Conservation (phyloP, 2,888 invertebrate genomes). For the Hypomecis punctinalis region DNA sequence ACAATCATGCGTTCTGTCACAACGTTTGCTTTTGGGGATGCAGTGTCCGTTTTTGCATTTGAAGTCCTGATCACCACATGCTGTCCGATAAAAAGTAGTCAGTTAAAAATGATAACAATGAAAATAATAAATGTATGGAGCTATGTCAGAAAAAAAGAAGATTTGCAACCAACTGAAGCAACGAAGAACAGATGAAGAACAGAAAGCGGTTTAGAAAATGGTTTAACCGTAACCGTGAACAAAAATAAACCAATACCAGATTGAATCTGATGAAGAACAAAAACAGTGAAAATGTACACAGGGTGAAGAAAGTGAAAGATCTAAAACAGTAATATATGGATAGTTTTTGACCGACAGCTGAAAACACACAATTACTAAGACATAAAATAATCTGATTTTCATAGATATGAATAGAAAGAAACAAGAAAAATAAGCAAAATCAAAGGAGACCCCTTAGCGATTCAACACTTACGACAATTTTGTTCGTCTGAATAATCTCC, state of each 20-base stretch:
- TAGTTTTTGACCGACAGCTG: not conserved
- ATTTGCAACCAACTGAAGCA: constrained; percentile 14
- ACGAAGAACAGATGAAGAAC: constrained; percentile 21
- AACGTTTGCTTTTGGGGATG: constrained; percentile 82
- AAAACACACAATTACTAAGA: constrained; percentile 9
- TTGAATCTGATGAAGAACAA: constrained; percentile 26
- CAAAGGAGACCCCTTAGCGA: constrained; percentile 40
- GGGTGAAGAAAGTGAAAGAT: constrained; percentile 35
- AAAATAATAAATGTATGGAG: constrained; percentile 21
- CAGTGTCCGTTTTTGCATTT: constrained; percentile 88
- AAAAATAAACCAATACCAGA: constrained; percentile 27
- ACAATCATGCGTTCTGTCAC: constrained; percentile 85
- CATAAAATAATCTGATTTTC: constrained; percentile 12
- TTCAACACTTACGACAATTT: constrained; percentile 89
- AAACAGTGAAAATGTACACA: constrained; percentile 37
- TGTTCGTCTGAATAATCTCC: constrained; percentile 90
- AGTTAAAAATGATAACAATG: constrained; percentile 34
- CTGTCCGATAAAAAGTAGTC: constrained; percentile 82
- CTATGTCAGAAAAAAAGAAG: constrained; percentile 27
- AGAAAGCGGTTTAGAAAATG: constrained; percentile 14
- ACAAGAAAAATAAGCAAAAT: constrained; percentile 41
- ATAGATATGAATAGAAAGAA: constrained; percentile 30
- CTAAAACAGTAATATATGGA: constrained; percentile 24
- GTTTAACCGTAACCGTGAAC: constrained; percentile 29
- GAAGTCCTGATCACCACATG: constrained; percentile 83